Percentiles rank a stretch among this genome's conserved stretches.
Evolutionary conservation across 1,140 invertebrate genomes (phyloP).

Genomic region (Andricus grossulariae): DNA sequence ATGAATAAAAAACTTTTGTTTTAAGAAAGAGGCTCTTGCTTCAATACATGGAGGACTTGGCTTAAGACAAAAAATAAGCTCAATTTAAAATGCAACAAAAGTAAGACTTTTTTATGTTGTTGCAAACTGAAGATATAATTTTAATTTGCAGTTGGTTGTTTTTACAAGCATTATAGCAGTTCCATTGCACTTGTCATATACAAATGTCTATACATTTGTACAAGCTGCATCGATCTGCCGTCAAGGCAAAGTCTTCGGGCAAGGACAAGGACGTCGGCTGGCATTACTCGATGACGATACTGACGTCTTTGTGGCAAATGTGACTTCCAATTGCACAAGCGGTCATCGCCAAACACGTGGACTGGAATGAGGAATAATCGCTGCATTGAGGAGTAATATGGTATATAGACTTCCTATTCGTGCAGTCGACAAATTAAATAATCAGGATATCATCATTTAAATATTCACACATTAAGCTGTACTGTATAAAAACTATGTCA

Average conservation of each 20-base stretch:
- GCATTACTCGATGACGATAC: conserved; percentile 28
- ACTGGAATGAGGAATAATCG: conserved; percentile 15
- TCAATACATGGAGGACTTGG: too few species aligned
- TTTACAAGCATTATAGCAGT: neutral
- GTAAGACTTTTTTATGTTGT: too few species aligned
- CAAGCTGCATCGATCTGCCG: conserved; percentile 5
- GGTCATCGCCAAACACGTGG: neutral
- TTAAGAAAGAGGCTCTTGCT: too few species aligned
- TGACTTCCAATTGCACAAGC: conserved; percentile 24
- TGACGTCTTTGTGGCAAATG: conserved; percentile 28
- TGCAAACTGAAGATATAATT: too few species aligned
- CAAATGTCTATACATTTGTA: neutral
- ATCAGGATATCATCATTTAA: neutral
- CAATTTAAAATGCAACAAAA: too few species aligned
- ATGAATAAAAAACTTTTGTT: too few species aligned
- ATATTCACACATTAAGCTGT: neutral
- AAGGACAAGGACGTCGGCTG: conserved; percentile 22
- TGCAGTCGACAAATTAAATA: conserved; percentile 5
- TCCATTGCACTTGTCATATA: conserved; percentile 6
- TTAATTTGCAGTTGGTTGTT: too few species aligned
- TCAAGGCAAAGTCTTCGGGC: conserved; percentile 24
- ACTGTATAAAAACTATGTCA: too few species aligned
- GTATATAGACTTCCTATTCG: conserved; percentile 4
- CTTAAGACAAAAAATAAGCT: too few species aligned
- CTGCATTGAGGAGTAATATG: neutral